phyloP scores from a whole-genome alignment of 2,797 vertebrate genomes.

The Sebastes elongatus region DNA sequence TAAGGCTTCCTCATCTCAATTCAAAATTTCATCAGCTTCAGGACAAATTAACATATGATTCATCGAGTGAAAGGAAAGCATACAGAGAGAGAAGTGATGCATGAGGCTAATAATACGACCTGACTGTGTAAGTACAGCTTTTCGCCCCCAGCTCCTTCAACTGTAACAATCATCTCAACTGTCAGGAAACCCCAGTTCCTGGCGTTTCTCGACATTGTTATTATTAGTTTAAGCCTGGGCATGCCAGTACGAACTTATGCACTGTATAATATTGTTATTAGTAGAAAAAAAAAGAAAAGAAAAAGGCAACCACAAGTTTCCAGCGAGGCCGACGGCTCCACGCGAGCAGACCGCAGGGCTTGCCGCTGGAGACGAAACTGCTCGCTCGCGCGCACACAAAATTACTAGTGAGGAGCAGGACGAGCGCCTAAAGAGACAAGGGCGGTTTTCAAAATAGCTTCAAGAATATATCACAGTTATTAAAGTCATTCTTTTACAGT shows the following conservation, averaged over 20 bases:
- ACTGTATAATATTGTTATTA: constrained; percentile 63
- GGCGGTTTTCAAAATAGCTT: constrained; percentile 56
- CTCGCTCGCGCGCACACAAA: constrained; percentile 39
- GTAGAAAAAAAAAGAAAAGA: constrained; percentile 15
- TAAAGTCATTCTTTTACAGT: constrained; percentile 44
- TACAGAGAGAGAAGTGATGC: constrained; percentile 11
- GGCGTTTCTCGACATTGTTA: constrained; percentile 52
- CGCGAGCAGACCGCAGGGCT: constrained; percentile 68
- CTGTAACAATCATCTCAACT: constrained; percentile 42
- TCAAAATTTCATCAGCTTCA: constrained; percentile 18
- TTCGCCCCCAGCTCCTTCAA: constrained; percentile 20
- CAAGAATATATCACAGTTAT: constrained; percentile 42
- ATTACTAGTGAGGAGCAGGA: constrained; percentile 47
- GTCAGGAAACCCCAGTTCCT: constrained; percentile 67
- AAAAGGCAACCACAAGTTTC: constrained; percentile 67
- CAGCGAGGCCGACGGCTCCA: constrained; percentile 67
- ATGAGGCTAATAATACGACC: constrained; percentile 50
- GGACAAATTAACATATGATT: constrained; percentile 18
- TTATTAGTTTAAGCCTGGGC: constrained; percentile 60
- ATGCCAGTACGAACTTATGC: constrained; percentile 25
- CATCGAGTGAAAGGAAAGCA: background rate
- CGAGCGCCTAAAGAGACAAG: constrained; percentile 50
- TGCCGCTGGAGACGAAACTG: constrained; percentile 47
- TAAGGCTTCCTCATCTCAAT: constrained; percentile 1
- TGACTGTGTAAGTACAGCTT: constrained; percentile 48